Evolutionary conservation across 2,888 invertebrate genomes (phyloP), one percentile per base, ranked within the genome.

Genomic region (Erebia aethiops): DNA sequence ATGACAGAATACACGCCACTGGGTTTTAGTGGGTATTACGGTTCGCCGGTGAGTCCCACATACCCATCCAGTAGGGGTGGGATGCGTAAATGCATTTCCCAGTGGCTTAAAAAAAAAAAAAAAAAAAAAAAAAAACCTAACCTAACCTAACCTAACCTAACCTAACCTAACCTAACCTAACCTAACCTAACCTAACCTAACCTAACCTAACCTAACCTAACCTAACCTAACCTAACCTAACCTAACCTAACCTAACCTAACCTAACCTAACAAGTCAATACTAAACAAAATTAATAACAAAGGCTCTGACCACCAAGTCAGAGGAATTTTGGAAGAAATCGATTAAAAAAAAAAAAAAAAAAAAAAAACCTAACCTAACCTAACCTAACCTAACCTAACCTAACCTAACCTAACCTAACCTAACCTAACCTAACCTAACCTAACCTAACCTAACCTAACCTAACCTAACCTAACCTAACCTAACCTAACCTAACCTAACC

Each of bases 111-210:
- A n/a, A n/a, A n/a, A n/a, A n/a, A n/a, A n/a, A n/a, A n/a, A n/a
- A n/a, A n/a, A n/a, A n/a, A n/a, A n/a, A n/a, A n/a, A n/a, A n/a
- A n/a, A n/a, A n/a, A n/a, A n/a, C n/a, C n/a, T n/a, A n/a, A n/a
- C n/a, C n/a, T n/a, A n/a, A n/a, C n/a, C 74, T 73, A 76, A 71
- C 76, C 74, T 76, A 71, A 74, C 71, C 71, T 71, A 73, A 72
- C 72, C 74, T 71, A 74, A 71, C 71, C 71, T 71, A 71, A 69
- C 74, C 74, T 72, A 74, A 74, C 73, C 74, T 73, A 73, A 72
- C 75, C 76, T 75, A 76, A 76, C 75, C 75, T 76, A 75, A 75
- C 76, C 76, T 74, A 74, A 74, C 76, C 76, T 74, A 77, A 75
- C 49, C 75, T 75, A 75, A 77, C 75, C 75, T 75, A 75, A 76